Base-by-base conservation (phyloP, 2,113 vertebrate species). In the Vidua chalybeata region DNA sequence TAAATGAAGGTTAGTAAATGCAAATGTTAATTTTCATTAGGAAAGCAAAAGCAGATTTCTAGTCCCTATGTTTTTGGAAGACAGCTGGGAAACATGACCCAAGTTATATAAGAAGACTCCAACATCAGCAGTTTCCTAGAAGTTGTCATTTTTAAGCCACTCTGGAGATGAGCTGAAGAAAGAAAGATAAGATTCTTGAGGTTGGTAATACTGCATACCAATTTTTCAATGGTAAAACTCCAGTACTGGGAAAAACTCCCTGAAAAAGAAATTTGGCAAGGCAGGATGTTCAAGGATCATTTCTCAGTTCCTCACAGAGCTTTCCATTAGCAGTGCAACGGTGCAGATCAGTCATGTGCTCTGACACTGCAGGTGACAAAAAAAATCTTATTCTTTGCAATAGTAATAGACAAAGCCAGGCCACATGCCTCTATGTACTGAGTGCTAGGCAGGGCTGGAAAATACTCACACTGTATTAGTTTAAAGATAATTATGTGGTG, bases 1-100 rank as follows among this genome's bases (percentile, higher is more conserved):
- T 81, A 52, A 86, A 52, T 52, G 14, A 28, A 51, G 23, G 46
- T 81, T 78, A 66, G 41, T 74, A 89, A 55, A 71, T 84, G 18
- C 28, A 63, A 74, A 84, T 87, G 56, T 78, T 59, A 46, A 21
- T 81, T 94, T 94, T 85, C 28, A 39, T 77, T 58, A 63, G 68
- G 64, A 94, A 95, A 84, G 55, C 12, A 94, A 80, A 89, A 89
- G 30, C 56, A 48, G 35, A 30, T 87, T 89, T 94, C 18, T 80
- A 66, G 49, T 73, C n/a, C 17, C 43, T 78, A 6, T 5, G 1
- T 78, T 86, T 81, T 26, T 80, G 14, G 22, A 61, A 72, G 49
- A 55, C 27, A 82, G 15, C 24, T 5, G 21, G 72, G 75, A 84
- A 94, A 75, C 17, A 15, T 55, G 37, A 75, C 61, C 5, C 9